phyloP scores from a whole-genome alignment of 1,140 invertebrate species.

The Liolophura sinensis region DNA sequence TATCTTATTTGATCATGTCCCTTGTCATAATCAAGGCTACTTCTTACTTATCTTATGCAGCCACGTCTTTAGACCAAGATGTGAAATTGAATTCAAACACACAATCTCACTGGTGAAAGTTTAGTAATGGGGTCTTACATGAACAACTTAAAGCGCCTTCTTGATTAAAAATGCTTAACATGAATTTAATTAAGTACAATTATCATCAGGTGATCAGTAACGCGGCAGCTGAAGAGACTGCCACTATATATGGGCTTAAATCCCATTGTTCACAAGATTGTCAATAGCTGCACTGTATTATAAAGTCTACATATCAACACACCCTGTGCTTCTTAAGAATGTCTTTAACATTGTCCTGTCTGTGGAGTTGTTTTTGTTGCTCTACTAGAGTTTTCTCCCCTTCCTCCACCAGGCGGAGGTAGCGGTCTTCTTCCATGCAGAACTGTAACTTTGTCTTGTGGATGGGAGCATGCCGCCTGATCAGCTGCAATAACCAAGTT shows the following conservation, averaged over 20 bases:
- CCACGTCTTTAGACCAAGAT: no score
- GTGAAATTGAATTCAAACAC: no score
- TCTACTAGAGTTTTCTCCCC: conserved; percentile 85
- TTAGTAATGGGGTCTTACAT: no score
- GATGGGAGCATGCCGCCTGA: conserved; percentile 76
- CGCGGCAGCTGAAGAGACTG: no score
- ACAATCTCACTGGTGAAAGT: no score
- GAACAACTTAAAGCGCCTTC: no score
- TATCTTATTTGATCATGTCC: no score
- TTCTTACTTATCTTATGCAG: no score
- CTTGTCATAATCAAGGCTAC: no score
- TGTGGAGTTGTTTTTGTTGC: conserved; percentile 73
- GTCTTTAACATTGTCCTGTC: conserved; percentile 78
- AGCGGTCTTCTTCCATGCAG: conserved; percentile 79
- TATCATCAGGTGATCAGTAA: no score
- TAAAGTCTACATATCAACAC: conserved; percentile 12
- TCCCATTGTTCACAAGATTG: background rate
- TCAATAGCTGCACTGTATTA: background rate
- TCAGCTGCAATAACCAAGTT: conserved; percentile 60
- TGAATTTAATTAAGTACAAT: no score
- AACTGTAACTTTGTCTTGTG: conserved; percentile 90
- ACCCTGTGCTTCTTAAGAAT: conserved; percentile 74
- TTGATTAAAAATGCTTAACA: no score
- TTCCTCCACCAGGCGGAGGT: conserved; percentile 82
- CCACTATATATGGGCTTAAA: background rate